These are phyloP conservation scores for Anser brachyrhynchus DNA, from an alignment of 2,113 vertebrate species.

Conservation along the genomic window DNA sequence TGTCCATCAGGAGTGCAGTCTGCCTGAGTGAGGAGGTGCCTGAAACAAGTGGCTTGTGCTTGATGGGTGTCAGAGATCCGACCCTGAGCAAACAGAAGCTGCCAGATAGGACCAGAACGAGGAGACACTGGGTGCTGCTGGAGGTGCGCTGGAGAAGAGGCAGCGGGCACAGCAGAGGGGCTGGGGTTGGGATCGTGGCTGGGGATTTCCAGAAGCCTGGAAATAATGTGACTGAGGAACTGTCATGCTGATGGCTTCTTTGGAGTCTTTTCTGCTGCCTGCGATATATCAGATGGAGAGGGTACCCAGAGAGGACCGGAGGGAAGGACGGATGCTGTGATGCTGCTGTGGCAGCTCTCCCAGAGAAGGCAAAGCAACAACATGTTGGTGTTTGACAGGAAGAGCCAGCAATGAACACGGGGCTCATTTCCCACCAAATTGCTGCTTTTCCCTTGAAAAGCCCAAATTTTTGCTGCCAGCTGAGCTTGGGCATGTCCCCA, in stretches of 20 bases:
- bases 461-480: neutral
- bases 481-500: rapidly evolving
- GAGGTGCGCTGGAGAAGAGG: neutral
- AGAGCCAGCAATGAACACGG: neutral
- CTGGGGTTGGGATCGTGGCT: neutral
- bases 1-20: neutral
- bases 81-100: neutral
- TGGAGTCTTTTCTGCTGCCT: neutral
- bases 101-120: neutral
- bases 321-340: neutral
- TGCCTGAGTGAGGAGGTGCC: neutral
- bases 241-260: neutral
- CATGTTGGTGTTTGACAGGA: neutral
- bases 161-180: neutral
- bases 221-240: neutral
- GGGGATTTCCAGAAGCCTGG: neutral
- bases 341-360: neutral
- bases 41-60: neutral
- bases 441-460: neutral
- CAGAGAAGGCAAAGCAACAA: neutral
- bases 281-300: neutral
- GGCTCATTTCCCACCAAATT: neutral
- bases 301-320: neutral
- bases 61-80: conserved; percentile 16
- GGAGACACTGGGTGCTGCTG: rapidly evolving